phyloP scores from a whole-genome alignment of 2,113 vertebrate genomes.

The Willisornis vidua region DNA sequence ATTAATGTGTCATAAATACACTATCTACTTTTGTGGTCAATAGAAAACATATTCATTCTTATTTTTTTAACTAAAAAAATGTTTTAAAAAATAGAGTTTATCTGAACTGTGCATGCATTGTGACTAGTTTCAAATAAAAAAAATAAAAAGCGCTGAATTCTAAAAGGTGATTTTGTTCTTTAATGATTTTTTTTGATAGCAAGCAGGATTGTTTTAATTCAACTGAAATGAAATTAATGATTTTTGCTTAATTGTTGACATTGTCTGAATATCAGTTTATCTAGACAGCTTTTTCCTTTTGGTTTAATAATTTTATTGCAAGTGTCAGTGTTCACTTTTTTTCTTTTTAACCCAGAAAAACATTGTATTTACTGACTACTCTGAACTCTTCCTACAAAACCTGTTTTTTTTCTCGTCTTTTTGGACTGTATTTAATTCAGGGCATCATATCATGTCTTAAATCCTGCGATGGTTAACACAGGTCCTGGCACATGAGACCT shows the following conservation, averaged over 20 bases:
- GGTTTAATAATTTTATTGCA: neutral
- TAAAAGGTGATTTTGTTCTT: neutral
- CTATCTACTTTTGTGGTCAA: neutral
- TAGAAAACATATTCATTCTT: neutral
- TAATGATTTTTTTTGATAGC: neutral
- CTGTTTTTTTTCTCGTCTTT: neutral
- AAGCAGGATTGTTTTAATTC: neutral
- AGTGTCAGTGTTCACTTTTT: neutral
- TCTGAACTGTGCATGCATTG: neutral
- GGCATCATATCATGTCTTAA: neutral
- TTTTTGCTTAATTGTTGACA: neutral
- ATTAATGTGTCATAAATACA: neutral
- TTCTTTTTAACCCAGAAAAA: neutral
- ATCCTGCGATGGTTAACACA: neutral
- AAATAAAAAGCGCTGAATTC: neutral
- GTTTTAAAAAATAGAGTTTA: rapidly evolving
- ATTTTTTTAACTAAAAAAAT: neutral
- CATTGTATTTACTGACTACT: neutral
- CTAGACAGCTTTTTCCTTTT: neutral
- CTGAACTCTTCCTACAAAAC: neutral
- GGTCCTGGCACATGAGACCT: neutral
- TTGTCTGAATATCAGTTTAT: neutral
- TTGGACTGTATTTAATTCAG: neutral
- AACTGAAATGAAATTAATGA: neutral
- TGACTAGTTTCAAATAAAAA: neutral